Base-by-base conservation (phyloP, 2,888 invertebrate species). In the Dastarcus helophoroides region DNA sequence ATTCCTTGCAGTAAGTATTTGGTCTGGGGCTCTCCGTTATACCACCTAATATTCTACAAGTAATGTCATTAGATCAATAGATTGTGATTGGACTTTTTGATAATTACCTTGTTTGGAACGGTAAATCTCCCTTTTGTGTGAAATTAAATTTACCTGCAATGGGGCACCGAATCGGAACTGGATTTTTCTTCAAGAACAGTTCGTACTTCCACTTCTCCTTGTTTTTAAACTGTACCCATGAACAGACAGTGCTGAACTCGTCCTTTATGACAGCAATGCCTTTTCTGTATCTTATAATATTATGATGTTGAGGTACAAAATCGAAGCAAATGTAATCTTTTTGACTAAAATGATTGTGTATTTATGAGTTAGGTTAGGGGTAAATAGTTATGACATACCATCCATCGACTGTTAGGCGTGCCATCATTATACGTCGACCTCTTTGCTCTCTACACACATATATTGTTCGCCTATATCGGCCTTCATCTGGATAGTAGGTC, bases 281-380 rank as follows among this genome's bases (percentile, higher is more conserved):
- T 61, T 78, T 80, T 19, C 89, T 72, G 60, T 84, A 97, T 44
- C 95, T 69, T 44, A 97, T 91, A 35, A 97, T 70, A 57, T 94
- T 95, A 58, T 94, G 94, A 66, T 95, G 94, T 33, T 89, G 78
- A 0, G 91, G 89, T 29, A 94, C 79, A 58, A 97, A 91, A 56
- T 97, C 93, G 48, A 94, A 94, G 54, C 97, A 97, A 4, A 94
- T 79, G 56, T 86, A 95, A 72, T 97, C 95, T 52, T 93, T 93
- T 64, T 97, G 95, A 60, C 94, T 80, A 54, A 43, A 65, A 61
- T 37, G 31, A 34, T 23, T 13, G 8, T 15, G 17, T 16, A 14
- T n/a, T n/a, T n/a, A n/a, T n/a, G n/a, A n/a, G n/a, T 7, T 17
- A 17, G 6, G n/a, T 17, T 17, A 7, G 19, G 19, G 19, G n/a